phyloP scores from a whole-genome alignment of 1,140 invertebrate genomes.

The Cotesia vestalis region DNA sequence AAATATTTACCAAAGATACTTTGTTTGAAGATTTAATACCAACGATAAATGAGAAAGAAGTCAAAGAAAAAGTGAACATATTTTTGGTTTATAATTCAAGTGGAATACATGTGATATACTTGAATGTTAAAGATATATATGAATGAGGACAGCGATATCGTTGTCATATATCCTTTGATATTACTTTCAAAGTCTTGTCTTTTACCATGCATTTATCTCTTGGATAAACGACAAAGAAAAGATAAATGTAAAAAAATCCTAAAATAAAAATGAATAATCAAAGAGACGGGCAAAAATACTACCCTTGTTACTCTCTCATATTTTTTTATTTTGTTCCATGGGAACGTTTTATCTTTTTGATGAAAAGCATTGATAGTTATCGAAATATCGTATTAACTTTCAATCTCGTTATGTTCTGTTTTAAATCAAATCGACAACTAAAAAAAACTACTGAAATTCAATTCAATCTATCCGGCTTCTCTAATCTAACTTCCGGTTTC shows the following conservation, averaged over 20 bases:
- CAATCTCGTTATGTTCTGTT: neutral
- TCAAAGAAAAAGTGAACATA: neutral
- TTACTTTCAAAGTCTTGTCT: neutral
- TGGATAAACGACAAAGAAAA: neutral
- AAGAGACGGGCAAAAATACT: neutral
- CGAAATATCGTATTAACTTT: constrained; percentile 12
- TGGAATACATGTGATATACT: neutral
- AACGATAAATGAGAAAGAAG: constrained; percentile 11
- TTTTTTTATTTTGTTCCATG: constrained; percentile 1
- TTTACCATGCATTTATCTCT: constrained; percentile 6
- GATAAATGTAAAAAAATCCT: constrained; percentile 4
- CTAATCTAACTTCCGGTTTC: too few species aligned
- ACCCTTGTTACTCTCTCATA: neutral
- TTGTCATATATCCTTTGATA: constrained; percentile 12
- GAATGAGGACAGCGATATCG: constrained; percentile 8
- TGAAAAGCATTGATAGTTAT: too few species aligned
- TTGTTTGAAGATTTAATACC: neutral
- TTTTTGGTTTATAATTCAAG: neutral
- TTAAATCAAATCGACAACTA: constrained; percentile 14
- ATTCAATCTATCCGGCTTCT: too few species aligned
- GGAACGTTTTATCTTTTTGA: too few species aligned
- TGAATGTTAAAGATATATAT: neutral
- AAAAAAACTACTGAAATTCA: too few species aligned
- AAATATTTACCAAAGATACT: constrained; percentile 3
- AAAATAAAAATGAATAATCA: neutral